Base-by-base conservation (phyloP, 2,888 invertebrate species). In the Patella ulyssiponensis region DNA sequence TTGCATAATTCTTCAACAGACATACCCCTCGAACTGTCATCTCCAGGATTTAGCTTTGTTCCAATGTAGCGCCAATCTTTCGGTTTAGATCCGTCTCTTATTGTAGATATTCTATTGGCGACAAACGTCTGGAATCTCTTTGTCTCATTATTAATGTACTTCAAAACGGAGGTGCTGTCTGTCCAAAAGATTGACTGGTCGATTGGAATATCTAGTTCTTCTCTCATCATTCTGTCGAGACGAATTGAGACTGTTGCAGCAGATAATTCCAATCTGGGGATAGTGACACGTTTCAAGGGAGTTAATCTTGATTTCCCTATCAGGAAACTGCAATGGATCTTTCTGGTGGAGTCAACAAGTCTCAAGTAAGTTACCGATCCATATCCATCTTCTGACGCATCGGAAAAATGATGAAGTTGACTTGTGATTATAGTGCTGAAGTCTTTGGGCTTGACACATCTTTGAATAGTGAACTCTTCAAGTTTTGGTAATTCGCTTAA, bases 331-430 rank as follows among this genome's bases (percentile, higher is more conserved):
- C 14, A 54, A 54, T 54, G 54, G 54, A 54, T 54, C 12, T 54
- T 54, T 15, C 17, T 12, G 14, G 17, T 54, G 17, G 12, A 15
- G 17, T 54, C 54, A 15, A 15, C 54, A 15, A 54, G 54, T 17
- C 54, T 54, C 3, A 54, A 15, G 54, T 54, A 54, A 17, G 54
- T 54, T 12, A 54, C 54, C 12, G 54, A 12, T 54, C 14, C 54
- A 54, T 54, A 54, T 54, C 54, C 54, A 15, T 15, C 17, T 3
- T 54, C 54, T 12, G 54, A 3, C 5, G 77, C 75, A 79, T 79
- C 81, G n/a, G 71, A 73, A 71, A 81, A 80, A 23, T 75, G 71
- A 69, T 81, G 79, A 12, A 82, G 56, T 53, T 80, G 56, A 14
- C 64, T 33, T 17, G 51, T 23, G 9, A 15, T 23, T 20, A 77